phyloP scores from a whole-genome alignment of 2,113 vertebrate species.

The Pelmatolapia mariae region DNA sequence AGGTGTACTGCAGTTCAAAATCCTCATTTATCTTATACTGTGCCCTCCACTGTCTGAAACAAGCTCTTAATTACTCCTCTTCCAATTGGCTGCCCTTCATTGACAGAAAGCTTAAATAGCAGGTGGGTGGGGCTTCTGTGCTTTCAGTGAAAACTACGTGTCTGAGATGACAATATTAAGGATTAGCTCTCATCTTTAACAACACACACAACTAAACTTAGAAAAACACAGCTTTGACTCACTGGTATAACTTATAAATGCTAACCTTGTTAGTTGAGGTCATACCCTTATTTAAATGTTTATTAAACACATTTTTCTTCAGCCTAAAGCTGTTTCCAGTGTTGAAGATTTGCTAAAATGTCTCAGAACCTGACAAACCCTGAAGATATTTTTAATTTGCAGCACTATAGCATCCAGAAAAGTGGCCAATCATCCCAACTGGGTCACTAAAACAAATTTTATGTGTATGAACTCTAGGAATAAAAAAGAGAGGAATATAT shows the following conservation, averaged over 20 bases:
- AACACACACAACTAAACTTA: not conserved
- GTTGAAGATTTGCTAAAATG: not conserved
- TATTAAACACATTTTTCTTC: not conserved
- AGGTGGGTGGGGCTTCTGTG: not conserved
- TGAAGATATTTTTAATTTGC: not conserved
- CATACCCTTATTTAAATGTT: not conserved
- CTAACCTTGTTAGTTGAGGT: not conserved
- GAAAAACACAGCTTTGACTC: not conserved
- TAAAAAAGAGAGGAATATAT: not conserved
- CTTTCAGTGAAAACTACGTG: not conserved
- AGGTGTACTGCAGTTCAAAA: not conserved
- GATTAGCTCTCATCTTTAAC: not conserved
- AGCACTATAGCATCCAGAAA: not conserved
- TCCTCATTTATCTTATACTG: not conserved
- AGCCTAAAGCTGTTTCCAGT: not conserved
- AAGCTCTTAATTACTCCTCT: not conserved
- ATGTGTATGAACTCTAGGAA: not conserved
- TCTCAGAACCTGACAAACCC: accelerated
- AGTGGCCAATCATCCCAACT: not conserved
- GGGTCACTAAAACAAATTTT: accelerated
- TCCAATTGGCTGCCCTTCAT: not conserved
- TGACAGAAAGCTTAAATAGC: not conserved
- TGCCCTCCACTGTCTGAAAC: not conserved
- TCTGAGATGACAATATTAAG: not conserved
- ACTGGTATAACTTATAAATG: not conserved